Conservation (phyloP, 2,888 invertebrate genomes). For the Callyntrura sp. region DNA sequence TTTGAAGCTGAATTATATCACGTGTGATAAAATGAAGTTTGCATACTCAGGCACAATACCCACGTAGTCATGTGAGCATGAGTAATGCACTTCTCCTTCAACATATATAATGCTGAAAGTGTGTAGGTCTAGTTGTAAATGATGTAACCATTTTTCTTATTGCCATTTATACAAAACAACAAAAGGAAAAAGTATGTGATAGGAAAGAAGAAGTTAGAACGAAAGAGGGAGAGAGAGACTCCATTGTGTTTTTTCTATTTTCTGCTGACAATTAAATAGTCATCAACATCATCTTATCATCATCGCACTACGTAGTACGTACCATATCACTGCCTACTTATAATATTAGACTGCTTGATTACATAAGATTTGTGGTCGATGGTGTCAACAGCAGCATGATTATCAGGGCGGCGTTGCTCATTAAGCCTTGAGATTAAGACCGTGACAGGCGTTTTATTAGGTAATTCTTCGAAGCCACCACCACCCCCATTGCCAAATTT, state of each 20-base stretch:
- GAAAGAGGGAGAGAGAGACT: neutral
- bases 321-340: too few relatives aligned
- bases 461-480: neutral
- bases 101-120: too few relatives aligned
- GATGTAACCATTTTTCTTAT: too few relatives aligned
- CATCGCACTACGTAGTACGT: neutral
- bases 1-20: too few relatives aligned
- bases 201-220: neutral
- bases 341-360: neutral
- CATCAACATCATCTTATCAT: constrained; percentile 23
- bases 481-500: neutral
- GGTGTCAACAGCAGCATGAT: constrained; percentile 37
- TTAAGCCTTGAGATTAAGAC: constrained; percentile 40
- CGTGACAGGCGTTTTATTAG: constrained; percentile 49
- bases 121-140: too few relatives aligned
- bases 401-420: constrained; percentile 26
- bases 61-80: too few relatives aligned
- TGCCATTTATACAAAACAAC: too few relatives aligned
- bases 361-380: constrained; percentile 36
- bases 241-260: neutral
- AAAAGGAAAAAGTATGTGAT: neutral
- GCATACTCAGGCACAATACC: too few relatives aligned
- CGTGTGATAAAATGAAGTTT: too few relatives aligned
- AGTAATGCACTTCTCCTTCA: too few relatives aligned
- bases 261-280: constrained; percentile 25